phyloP scores from a whole-genome alignment of 2,113 vertebrate species.

The Eclectus roratus region DNA sequence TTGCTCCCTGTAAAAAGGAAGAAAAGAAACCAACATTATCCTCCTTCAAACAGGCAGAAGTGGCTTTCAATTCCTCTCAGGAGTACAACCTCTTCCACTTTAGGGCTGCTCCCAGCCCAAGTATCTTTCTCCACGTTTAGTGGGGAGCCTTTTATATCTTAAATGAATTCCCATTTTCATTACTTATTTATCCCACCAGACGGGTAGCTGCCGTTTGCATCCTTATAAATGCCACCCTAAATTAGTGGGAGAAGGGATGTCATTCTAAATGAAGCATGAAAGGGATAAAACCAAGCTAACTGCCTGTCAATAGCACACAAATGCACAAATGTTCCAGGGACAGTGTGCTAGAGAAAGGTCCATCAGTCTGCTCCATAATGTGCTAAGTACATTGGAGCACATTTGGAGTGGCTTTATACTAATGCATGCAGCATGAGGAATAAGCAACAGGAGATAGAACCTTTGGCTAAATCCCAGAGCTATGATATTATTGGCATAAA shows the following conservation, averaged over 20 bases:
- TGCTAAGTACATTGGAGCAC: neutral
- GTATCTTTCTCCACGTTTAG: neutral
- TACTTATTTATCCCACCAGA: neutral
- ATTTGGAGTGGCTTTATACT: neutral
- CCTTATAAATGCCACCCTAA: neutral
- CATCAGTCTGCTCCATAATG: neutral
- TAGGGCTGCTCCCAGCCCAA: neutral
- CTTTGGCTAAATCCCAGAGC: neutral
- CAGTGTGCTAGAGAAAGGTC: neutral
- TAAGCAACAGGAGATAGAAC: neutral
- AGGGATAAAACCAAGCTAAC: neutral
- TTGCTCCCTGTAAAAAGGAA: neutral
- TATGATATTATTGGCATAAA: too few relatives aligned
- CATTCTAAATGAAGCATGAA: neutral
- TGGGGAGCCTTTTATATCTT: neutral
- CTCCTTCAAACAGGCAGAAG: neutral
- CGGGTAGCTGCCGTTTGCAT: neutral
- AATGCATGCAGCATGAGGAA: neutral
- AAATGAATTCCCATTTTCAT: neutral
- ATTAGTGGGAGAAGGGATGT: neutral
- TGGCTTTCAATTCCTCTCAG: neutral
- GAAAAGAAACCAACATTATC: neutral
- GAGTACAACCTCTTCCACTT: neutral
- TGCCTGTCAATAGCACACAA: neutral
- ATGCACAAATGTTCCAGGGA: neutral